Conservation (phyloP, 92 coral and sea anemone genomes). For the Zoanthus sansibaricus region DNA sequence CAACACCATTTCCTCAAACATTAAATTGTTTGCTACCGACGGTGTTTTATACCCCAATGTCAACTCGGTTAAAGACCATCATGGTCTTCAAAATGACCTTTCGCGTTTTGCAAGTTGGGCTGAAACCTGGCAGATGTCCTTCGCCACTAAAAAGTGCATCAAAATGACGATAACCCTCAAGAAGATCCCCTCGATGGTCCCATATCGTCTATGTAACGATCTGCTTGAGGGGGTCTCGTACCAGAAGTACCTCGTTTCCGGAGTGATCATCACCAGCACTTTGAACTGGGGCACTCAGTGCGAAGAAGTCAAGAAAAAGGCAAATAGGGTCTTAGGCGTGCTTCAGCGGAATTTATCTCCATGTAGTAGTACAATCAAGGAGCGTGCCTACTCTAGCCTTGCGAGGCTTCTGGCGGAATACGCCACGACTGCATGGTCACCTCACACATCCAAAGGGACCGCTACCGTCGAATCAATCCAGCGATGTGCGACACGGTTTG, state of each 20-base stretch:
- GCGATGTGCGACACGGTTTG: too few species aligned
- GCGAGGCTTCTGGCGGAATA: too few species aligned
- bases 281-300: too few species aligned
- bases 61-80: neutral
- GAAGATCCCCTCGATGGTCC: neutral
- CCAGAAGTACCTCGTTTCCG: too few species aligned
- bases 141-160: neutral
- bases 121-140: neutral
- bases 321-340: neutral
- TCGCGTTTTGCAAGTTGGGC: neutral
- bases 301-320: neutral
- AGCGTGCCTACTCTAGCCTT: neutral
- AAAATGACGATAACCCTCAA: slow-evolving; percentile 4
- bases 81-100: neutral
- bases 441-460: too few species aligned
- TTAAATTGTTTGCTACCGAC: slow-evolving; percentile 21
- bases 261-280: too few species aligned
- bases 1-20: slow-evolving; percentile 6
- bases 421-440: too few species aligned
- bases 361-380: slow-evolving; percentile 12
- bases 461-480: too few species aligned
- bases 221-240: too few species aligned
- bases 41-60: slow-evolving; percentile 13
- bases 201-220: too few species aligned
- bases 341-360: neutral